Base-by-base conservation (phyloP, 2,797 vertebrate species). In the Geotrypetes seraphini region DNA sequence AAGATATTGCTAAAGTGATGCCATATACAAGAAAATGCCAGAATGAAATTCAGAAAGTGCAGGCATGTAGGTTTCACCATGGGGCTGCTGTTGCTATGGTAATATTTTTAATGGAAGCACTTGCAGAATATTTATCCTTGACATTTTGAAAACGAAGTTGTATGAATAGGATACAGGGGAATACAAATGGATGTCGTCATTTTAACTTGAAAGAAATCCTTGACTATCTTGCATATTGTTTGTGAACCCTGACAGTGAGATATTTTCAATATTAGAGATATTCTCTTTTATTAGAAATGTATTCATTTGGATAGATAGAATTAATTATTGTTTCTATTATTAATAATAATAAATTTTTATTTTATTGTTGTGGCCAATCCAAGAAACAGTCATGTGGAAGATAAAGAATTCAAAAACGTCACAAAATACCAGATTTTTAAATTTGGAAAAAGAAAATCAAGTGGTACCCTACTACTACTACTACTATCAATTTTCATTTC, bases 81-180 rank as follows among this genome's bases (percentile, higher is more conserved):
- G 16, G 23, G 15, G 39, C 3, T 16, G 29, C 17, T 2, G 31
- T 59, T 54, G 44, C 53, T 63, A 41, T 58, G 50, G 42, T 57
- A 65, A 60, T 68, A n/a, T 25, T 17, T 57, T 63, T 64, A 66
- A 53, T 57, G 30, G 39, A 68, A 50, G 12, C n/a, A 35, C 60
- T 69, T 66, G 31, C 57, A 59, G 20, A 60, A 53, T 69, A 60
- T 64, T 71, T 74, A 66, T 69, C 37, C 59, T 46, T 71, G 62
- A 67, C 34, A 57, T 72, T 74, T 68, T 59, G 42, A 56, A 52
- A 45, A 54, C 50, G 48, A 70, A 50, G 36, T 63, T 70, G 53
- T 55, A 40, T 60, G 59, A 56, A 4, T 67, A 74, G 49, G 61
- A 28, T 25, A 49, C 23, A 55, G 39, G 23, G 15, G 19, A 68